Evolutionary conservation across 2,113 vertebrate genomes (phyloP), one percentile per base, ranked within the genome.

Genomic region (Haemorhous mexicanus): DNA sequence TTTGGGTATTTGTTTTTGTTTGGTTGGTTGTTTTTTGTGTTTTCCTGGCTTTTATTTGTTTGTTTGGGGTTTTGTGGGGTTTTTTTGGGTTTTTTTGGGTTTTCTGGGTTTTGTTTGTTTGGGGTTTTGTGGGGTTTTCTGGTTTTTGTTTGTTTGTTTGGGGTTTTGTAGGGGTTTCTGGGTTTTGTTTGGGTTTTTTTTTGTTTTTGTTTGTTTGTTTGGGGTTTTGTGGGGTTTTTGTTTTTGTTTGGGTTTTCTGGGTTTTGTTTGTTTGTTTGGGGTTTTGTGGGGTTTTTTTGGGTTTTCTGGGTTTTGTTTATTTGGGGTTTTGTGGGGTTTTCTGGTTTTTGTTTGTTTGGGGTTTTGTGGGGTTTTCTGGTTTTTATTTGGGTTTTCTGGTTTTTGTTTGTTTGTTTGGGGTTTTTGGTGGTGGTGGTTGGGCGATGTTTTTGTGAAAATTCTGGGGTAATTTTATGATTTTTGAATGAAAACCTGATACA

Each of bases 401-500:
- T 30, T 22, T 52, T 15, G 26, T 11, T 63, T 35, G 12, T 19
- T 75, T 30, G 20, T 4, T 47, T n/a, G 41, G 3, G 12, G 7
- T 10, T 43, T 66, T 30, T 55, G 16, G 16, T 80, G 26, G 8
- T 59, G 30, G 10, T 28, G 37, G 16, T 8, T 30, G 35, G 53
- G 4, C 7, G 3, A 27, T 30, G 15, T 24, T 41, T 55, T 21
- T 1, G 1, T 47, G 16, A 47, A 76, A 91, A 18, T 20, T 58
- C n/a, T 47, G 6, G 8, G n/a, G 4, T 7, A 19, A 43, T 39
- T 77, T 32, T 35, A 2, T 6, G 26, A 37, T 11, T 33, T 74
- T 68, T 28, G 47, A 56, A 32, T 2, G 0, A 53, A 69, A 61
- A 46, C 0, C 4, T 0, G 1, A 23, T 5, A 1, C 0, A 28